Conservation (phyloP, 2,113 vertebrate genomes). For the Anolis sagrei region DNA sequence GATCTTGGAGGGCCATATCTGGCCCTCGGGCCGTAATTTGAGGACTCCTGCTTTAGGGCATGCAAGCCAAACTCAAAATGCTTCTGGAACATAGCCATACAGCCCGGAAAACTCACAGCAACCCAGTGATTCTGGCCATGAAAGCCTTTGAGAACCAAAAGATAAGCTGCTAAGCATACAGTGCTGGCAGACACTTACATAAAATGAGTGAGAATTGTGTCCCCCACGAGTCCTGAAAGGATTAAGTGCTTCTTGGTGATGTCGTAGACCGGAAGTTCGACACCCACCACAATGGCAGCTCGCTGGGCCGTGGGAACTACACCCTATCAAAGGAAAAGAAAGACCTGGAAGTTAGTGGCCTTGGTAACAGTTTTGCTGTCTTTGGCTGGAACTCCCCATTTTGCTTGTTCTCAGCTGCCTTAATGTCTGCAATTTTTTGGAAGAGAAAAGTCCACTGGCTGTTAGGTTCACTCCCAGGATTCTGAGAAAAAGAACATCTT, state of each 20-base stretch:
- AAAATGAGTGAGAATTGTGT: conserved; percentile 92
- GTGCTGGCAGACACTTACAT: conserved; percentile 79
- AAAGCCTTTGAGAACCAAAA: no score
- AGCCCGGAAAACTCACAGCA: no score
- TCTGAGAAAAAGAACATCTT: not conserved
- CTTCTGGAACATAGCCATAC: no score
- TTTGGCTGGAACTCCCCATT: fast-evolving
- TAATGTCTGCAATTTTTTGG: not conserved
- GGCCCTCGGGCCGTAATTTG: no score
- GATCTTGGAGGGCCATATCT: no score
- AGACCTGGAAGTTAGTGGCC: not conserved
- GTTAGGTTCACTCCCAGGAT: not conserved
- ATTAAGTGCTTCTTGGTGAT: conserved; percentile 96
- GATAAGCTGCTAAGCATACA: not conserved
- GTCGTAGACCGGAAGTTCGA: conserved; percentile 93
- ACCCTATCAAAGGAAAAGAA: conserved; percentile 75
- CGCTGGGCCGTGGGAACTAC: conserved; percentile 93
- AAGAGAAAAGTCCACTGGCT: fast-evolving
- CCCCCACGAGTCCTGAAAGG: conserved; percentile 89
- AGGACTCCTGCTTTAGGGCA: no score
- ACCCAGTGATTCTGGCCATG: no score
- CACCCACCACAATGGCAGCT: conserved; percentile 92
- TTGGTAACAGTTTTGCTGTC: not conserved
- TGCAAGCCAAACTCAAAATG: no score
- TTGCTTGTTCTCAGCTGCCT: fast-evolving